A percentile compares a stretch with the other conserved stretches of the same genome.
Evolutionary conservation across 2,797 vertebrate genomes (phyloP).

Genomic region (Simalia tracyae): DNA sequence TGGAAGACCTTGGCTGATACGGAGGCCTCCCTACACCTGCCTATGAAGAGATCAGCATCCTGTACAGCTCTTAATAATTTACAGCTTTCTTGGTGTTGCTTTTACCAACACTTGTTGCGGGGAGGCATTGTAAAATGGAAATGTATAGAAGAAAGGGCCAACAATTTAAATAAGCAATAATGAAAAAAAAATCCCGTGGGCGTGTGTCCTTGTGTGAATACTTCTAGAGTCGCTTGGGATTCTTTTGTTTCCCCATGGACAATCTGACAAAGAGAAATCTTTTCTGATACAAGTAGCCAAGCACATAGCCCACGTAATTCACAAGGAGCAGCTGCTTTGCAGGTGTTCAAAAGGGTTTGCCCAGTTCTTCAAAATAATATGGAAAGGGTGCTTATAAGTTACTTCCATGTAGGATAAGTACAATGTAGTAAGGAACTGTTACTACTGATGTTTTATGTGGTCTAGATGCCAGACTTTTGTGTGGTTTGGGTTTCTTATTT

Average conservation of each 20-base stretch:
- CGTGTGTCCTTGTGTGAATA: constrained; percentile 17
- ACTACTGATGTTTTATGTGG: background rate
- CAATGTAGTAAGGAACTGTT: background rate
- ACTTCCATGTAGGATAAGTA: background rate
- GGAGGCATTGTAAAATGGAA: constrained; percentile 39
- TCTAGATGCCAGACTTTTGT: background rate
- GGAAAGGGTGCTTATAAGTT: background rate
- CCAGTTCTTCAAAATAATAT: background rate
- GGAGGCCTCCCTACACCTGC: background rate
- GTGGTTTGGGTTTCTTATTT: background rate
- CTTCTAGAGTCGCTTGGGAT: constrained; percentile 12
- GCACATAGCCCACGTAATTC: background rate
- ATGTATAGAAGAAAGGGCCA: background rate
- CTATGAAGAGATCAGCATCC: background rate
- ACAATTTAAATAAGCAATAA: background rate
- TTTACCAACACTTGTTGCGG: constrained; percentile 24
- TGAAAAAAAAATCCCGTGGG: background rate
- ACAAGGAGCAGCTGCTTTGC: background rate
- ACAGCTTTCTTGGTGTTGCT: background rate
- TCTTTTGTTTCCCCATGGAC: background rate
- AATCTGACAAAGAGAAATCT: background rate
- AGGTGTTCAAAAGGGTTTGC: background rate
- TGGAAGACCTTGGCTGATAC: background rate
- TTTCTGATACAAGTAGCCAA: background rate
- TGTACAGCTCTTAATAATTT: background rate